phyloP scores from a whole-genome alignment of 2,888 invertebrate species.

The Tuberolachnus salignus region DNA sequence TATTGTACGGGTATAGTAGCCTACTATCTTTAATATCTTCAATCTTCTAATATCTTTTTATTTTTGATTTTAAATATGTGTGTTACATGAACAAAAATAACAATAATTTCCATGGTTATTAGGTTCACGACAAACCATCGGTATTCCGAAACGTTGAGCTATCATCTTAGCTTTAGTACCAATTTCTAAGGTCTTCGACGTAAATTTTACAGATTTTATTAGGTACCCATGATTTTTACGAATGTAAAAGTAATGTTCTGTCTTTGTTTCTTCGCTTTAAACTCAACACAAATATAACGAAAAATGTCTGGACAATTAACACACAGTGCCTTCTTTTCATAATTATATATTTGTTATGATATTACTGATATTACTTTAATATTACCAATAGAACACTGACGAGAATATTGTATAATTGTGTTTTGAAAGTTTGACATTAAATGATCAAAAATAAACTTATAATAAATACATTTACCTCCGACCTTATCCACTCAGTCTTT shows the following conservation, averaged over 20 bases:
- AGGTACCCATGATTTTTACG: neutral
- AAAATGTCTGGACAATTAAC: slow-evolving; percentile 5
- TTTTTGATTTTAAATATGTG: no score
- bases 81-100: no score
- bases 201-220: neutral
- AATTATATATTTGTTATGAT: neutral
- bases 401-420: neutral
- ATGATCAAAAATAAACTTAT: slow-evolving; percentile 6
- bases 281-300: neutral
- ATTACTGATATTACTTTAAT: neutral
- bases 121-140: neutral
- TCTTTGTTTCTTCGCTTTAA: neutral
- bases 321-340: neutral
- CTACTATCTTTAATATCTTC: no score
- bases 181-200: neutral
- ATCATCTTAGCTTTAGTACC: neutral
- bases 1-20: no score
- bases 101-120: neutral
- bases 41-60: neutral
- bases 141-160: neutral
- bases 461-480: slow-evolving; percentile 7
- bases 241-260: neutral
- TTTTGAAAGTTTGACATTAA: neutral
- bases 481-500: neutral
- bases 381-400: neutral